Percentiles rank a stretch among this genome's conserved stretches.
phyloP scores from a whole-genome alignment of 2,888 invertebrate genomes.

The Digitonthophagus gazella region DNA sequence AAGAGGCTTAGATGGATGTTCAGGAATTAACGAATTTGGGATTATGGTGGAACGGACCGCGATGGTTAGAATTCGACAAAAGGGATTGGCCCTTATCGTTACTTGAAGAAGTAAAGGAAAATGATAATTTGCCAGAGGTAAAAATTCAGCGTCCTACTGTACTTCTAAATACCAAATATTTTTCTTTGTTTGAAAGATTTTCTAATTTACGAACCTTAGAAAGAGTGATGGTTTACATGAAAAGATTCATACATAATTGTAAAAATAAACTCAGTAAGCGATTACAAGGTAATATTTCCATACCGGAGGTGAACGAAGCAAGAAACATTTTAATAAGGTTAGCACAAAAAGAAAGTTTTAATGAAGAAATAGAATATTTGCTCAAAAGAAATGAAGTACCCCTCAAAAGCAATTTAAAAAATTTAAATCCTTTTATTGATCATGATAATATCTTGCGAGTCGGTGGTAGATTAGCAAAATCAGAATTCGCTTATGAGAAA shows the following conservation, averaged over 20 bases:
- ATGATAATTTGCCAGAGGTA: too few relatives aligned
- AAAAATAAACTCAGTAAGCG: too few relatives aligned
- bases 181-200: too few relatives aligned
- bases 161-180: too few relatives aligned
- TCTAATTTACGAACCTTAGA: too few relatives aligned
- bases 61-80: background rate
- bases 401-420: too few relatives aligned
- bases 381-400: too few relatives aligned
- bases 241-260: background rate
- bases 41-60: background rate
- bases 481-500: background rate
- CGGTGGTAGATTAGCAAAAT: constrained; percentile 13
- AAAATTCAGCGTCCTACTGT: too few relatives aligned
- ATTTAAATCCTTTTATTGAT: constrained; percentile 8
- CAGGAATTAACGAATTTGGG: background rate
- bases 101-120: too few relatives aligned
- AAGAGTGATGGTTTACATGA: too few relatives aligned
- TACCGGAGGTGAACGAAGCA: background rate
- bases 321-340: background rate
- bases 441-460: constrained; percentile 1
- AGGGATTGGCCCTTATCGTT: background rate
- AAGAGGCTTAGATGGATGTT: background rate
- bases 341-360: background rate
- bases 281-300: background rate
- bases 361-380: too few relatives aligned